A percentile compares a stretch with the other conserved stretches of the same genome.
phyloP scores from a whole-genome alignment of 1,140 invertebrate species.

The Orchestia grillus region DNA sequence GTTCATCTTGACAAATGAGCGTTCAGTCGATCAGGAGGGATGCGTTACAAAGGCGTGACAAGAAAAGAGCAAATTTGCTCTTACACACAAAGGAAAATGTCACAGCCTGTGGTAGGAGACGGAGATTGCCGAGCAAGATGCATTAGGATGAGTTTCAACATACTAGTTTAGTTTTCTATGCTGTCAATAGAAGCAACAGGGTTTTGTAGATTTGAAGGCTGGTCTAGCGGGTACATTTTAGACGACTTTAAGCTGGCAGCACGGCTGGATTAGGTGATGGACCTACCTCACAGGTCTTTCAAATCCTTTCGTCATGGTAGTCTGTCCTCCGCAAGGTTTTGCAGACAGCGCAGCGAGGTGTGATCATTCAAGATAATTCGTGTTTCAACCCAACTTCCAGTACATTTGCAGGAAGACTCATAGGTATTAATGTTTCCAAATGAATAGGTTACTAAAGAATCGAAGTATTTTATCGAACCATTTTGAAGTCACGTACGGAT shows the following conservation, averaged over 20 bases:
- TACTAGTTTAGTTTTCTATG: constrained; percentile 33
- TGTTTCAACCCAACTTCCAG: neutral
- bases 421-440: neutral
- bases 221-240: constrained; percentile 38
- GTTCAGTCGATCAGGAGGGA: neutral
- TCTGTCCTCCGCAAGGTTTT: neutral
- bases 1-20: neutral
- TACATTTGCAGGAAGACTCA: neutral
- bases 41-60: constrained; percentile 19
- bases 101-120: neutral
- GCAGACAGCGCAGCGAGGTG: neutral
- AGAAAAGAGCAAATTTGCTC: constrained; percentile 3
- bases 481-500: neutral
- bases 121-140: constrained; percentile 28
- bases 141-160: constrained; percentile 36
- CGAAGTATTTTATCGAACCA: neutral
- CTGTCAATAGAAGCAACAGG: constrained; percentile 50
- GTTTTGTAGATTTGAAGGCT: constrained; percentile 29
- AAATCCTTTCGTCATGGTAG: neutral
- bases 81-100: constrained; percentile 5
- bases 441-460: neutral
- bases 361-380: neutral
- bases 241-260: constrained; percentile 35
- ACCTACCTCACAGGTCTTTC: constrained; percentile 14
- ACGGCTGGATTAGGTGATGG: constrained; percentile 25